These are phyloP conservation scores for Tachycineta bicolor DNA, from an alignment of 2,113 vertebrate species.

Conservation along the genomic window DNA sequence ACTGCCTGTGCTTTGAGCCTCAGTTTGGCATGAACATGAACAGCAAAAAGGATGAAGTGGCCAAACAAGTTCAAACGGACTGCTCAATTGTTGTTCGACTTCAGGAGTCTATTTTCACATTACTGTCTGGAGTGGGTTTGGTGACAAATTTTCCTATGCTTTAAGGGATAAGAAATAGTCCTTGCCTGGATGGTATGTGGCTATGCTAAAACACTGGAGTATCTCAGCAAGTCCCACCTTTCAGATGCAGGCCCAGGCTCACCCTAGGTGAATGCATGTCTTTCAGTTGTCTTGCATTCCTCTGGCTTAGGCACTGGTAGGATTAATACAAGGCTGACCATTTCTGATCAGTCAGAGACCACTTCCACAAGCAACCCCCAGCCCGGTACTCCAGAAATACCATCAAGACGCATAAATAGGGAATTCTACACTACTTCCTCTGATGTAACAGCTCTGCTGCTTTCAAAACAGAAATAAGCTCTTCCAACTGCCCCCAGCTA, in stretches of 20 bases:
- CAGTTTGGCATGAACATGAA: neutral
- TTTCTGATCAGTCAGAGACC: neutral
- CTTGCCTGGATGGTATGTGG: neutral
- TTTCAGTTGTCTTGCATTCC: neutral
- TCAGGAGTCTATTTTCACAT: neutral
- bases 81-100: neutral
- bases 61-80: neutral
- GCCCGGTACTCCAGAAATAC: neutral
- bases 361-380: neutral
- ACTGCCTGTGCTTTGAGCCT: neutral
- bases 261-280: neutral
- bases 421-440: neutral
- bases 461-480: neutral
- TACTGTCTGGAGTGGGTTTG: neutral
- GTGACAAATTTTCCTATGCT: neutral
- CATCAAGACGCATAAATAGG: neutral
- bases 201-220: neutral
- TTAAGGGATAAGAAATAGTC: neutral
- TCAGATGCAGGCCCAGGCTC: neutral
- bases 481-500: neutral
- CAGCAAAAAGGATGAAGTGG: neutral
- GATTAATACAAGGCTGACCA: neutral
- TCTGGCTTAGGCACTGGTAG: neutral
- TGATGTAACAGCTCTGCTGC: neutral
- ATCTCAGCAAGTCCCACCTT: neutral